Evolutionary conservation across 2,113 vertebrate species (phyloP).

Genomic region (Lamprologus speciosus): DNA sequence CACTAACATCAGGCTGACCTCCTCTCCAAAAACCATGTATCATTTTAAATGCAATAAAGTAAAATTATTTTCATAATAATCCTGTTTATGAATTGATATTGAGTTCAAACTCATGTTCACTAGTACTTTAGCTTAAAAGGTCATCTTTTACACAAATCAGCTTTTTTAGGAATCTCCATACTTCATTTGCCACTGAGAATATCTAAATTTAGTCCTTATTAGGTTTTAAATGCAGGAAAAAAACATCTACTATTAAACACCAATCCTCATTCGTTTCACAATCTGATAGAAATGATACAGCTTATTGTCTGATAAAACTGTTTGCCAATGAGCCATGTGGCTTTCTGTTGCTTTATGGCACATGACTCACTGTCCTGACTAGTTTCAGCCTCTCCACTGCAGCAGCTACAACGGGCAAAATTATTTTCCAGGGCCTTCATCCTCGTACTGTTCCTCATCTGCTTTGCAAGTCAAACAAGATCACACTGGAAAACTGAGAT

Average conservation of each 20-base stretch:
- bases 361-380: neutral
- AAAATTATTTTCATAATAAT: neutral
- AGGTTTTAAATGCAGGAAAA: neutral
- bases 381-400: neutral
- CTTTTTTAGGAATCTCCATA: neutral
- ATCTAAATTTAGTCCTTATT: neutral
- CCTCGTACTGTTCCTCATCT: neutral
- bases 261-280: neutral
- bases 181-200: neutral
- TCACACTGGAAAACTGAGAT: neutral
- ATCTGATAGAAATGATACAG: neutral
- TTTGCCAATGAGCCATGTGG: neutral
- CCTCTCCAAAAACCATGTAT: neutral
- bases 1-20: neutral
- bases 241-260: neutral
- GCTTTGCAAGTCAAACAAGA: neutral
- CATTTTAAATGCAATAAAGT: neutral
- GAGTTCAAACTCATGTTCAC: neutral
- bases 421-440: neutral
- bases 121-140: neutral
- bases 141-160: neutral
- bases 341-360: neutral
- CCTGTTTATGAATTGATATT: neutral
- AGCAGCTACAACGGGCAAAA: neutral
- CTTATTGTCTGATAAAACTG: neutral